These are phyloP conservation scores for Agrotis segetum DNA, from an alignment of 2,888 invertebrate genomes.

Conservation along the genomic window DNA sequence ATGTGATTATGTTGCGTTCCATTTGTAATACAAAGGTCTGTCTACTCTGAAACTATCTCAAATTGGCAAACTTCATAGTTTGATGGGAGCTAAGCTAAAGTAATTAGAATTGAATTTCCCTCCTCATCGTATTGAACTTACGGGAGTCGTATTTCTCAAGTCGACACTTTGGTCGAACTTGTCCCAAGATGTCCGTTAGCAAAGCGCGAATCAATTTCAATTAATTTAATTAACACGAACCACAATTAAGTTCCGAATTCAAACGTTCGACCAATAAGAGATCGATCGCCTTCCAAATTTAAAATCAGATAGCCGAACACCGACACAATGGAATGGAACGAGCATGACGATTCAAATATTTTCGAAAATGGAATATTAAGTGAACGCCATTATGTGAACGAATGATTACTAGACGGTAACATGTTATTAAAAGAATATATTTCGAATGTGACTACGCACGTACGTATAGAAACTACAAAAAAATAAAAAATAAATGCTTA, in stretches of 20 bases:
- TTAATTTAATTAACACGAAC: slow-evolving; percentile 75
- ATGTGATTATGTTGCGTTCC: slow-evolving; percentile 7
- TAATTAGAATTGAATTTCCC: slow-evolving; percentile 28
- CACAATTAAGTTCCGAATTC: slow-evolving; percentile 78
- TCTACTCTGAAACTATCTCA: not conserved
- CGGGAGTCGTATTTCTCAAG: slow-evolving; percentile 23
- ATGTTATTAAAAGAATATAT: slow-evolving; percentile 84
- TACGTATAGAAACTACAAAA: slow-evolving; percentile 29
- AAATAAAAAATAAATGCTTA: slow-evolving; percentile 36
- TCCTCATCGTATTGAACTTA: slow-evolving; percentile 21
- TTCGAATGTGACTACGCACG: slow-evolving; percentile 51
- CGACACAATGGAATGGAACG: slow-evolving; percentile 87
- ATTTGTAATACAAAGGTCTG: not conserved
- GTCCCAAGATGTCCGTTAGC: slow-evolving; percentile 32
- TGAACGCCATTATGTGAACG: slow-evolving; percentile 88
- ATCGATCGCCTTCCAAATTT: slow-evolving; percentile 88
- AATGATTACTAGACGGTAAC: slow-evolving; percentile 84
- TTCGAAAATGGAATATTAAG: slow-evolving; percentile 90
- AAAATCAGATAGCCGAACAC: slow-evolving; percentile 87
- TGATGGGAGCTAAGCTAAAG: slow-evolving; percentile 3
- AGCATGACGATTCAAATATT: slow-evolving; percentile 90
- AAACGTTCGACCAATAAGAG: slow-evolving; percentile 82
- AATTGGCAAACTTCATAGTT: slow-evolving; percentile 4
- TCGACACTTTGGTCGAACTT: slow-evolving; percentile 37
- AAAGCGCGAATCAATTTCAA: slow-evolving; percentile 57